Conservation (phyloP, 2,888 invertebrate species). For the Lacanobia wlatinum region DNA sequence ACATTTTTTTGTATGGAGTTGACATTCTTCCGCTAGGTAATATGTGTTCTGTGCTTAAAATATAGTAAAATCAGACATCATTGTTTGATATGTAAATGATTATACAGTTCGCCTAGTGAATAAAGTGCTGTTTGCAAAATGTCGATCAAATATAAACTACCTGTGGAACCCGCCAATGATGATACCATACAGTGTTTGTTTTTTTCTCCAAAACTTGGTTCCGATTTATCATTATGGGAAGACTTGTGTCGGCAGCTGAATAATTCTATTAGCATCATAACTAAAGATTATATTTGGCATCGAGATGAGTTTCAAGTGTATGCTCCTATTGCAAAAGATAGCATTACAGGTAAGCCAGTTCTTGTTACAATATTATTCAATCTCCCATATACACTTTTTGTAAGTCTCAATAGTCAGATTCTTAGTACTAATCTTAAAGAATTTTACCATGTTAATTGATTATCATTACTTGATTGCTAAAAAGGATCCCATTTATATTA, state of each 20-base stretch:
- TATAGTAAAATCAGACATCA: no score
- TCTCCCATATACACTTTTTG: background rate
- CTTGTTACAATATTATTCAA: background rate
- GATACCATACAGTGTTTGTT: conserved; percentile 95
- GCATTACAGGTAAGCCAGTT: conserved; percentile 67
- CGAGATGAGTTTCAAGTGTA: conserved; percentile 81
- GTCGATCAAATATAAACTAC: conserved; percentile 30
- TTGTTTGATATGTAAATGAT: background rate
- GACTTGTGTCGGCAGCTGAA: conserved; percentile 77
- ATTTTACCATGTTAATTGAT: background rate
- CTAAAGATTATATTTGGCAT: conserved; percentile 85
- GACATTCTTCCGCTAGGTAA: no score
- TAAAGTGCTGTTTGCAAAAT: conserved; percentile 17
- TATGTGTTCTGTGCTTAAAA: no score
- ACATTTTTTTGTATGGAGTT: no score
- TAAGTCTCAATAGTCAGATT: background rate
- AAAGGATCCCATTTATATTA: no score
- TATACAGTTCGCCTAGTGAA: background rate
- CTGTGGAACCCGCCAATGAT: conserved; percentile 81
- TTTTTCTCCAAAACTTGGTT: conserved; percentile 90
- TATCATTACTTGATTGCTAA: no score
- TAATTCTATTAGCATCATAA: conserved; percentile 85
- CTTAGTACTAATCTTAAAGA: background rate
- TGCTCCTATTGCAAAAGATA: conserved; percentile 70
- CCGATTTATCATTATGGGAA: conserved; percentile 78